A percentile compares a stretch with the other conserved stretches of the same genome.
Conservation (phyloP, 2,113 vertebrate species). For the Rhinolophus ferrumequinum region DNA sequence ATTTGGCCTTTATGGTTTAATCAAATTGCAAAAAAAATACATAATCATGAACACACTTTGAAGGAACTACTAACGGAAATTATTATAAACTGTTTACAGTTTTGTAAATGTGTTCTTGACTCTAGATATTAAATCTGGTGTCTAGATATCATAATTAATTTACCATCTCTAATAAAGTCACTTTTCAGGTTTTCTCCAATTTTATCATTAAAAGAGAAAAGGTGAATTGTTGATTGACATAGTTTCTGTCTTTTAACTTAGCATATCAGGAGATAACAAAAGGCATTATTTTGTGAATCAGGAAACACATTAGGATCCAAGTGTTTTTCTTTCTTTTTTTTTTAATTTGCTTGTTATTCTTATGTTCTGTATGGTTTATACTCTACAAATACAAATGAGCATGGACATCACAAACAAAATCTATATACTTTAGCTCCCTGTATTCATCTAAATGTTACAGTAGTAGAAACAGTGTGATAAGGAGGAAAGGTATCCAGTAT, state of each 20-base stretch:
- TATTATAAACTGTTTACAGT: background rate
- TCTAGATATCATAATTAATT: background rate
- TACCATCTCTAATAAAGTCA: conserved; percentile 31
- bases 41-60: background rate
- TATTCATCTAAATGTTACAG: background rate
- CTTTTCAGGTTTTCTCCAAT: background rate
- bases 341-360: background rate
- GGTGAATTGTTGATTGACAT: background rate
- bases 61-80: background rate
- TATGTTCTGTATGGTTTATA: background rate
- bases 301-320: background rate
- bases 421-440: background rate
- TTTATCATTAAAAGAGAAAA: conserved; percentile 9
- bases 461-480: background rate
- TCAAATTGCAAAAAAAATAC: background rate
- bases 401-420: background rate
- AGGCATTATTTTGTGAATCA: background rate
- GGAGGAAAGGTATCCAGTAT: background rate
- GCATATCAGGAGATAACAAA: background rate
- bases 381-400: background rate
- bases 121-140: background rate
- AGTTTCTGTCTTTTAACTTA: background rate
- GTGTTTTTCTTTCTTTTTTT: background rate
- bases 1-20: background rate
- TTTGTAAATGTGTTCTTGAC: background rate